Percentiles rank a stretch among this genome's conserved stretches.
Evolutionary conservation across 35 echinoderm and acorn worm species (phyloP).

Genomic region (Apostichopus californicus): DNA sequence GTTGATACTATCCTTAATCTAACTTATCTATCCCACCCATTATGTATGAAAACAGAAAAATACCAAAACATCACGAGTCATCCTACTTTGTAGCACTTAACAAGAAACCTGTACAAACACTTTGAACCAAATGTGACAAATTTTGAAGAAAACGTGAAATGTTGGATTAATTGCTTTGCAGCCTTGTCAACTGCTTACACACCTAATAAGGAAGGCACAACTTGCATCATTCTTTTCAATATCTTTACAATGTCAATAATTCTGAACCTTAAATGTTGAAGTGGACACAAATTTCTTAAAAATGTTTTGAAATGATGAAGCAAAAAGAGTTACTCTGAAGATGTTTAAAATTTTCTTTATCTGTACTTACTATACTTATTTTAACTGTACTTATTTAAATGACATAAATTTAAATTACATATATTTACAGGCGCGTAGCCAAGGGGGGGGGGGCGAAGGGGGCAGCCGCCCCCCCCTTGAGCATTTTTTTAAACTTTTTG

Average conservation of each 20-base stretch:
- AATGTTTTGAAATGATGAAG: constrained; percentile 45
- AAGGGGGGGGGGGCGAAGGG: no score
- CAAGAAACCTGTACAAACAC: constrained; percentile 28
- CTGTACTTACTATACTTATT: no score
- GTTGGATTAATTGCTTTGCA: constrained; percentile 42
- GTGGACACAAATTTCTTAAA: constrained; percentile 18
- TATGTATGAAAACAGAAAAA: constrained; percentile 8
- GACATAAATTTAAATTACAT: no score
- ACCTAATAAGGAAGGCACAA: constrained; percentile 44
- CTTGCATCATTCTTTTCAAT: constrained; percentile 44
- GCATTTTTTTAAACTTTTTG: no score
- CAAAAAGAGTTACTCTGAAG: background rate
- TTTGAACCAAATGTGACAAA: constrained; percentile 36
- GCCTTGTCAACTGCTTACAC: constrained; percentile 37
- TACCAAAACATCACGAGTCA: background rate
- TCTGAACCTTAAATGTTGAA: constrained; percentile 38
- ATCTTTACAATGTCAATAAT: constrained; percentile 47
- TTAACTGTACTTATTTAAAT: no score
- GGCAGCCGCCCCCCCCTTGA: no score
- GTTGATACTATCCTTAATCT: background rate
- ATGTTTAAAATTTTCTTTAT: background rate
- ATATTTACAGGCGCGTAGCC: no score
- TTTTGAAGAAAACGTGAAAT: constrained; percentile 23
- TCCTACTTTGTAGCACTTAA: background rate
- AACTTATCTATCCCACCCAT: constrained; percentile 6